These are phyloP conservation scores for Neoarius graeffei DNA, from an alignment of 2,113 vertebrate species.

Conservation along the genomic window DNA sequence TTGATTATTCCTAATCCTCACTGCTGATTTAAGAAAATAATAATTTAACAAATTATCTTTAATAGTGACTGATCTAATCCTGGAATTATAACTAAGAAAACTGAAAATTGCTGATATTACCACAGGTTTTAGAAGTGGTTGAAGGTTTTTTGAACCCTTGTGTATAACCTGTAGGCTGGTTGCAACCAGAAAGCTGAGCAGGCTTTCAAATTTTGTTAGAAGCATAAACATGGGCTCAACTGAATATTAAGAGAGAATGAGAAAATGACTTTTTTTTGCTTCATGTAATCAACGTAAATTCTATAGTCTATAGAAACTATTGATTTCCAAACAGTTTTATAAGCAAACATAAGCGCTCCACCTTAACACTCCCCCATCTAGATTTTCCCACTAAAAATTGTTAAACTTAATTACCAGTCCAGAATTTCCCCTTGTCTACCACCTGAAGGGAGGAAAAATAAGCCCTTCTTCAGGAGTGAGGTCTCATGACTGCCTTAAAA, in stretches of 20 bases:
- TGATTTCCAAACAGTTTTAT: conserved; percentile 33
- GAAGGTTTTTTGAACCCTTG: not conserved
- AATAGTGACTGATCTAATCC: not conserved
- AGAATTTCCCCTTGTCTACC: conserved; percentile 64
- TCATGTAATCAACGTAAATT: conserved; percentile 70
- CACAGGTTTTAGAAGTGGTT: not conserved
- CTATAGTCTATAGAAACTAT: conserved; percentile 56
- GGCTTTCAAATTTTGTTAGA: not conserved
- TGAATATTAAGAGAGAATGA: not conserved
- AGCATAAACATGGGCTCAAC: not conserved
- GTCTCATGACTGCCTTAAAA: conserved; percentile 2
- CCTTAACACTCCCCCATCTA: not conserved
- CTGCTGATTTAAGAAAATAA: not conserved
- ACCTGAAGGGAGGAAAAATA: conserved; percentile 34
- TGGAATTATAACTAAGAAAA: not conserved
- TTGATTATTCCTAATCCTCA: not conserved
- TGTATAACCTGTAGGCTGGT: not conserved
- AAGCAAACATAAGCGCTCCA: conserved; percentile 59
- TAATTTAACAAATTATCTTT: not conserved
- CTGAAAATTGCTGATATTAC: not conserved
- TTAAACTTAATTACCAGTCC: conserved; percentile 45
- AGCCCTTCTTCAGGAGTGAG: conserved; percentile 31
- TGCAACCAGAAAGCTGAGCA: not conserved
- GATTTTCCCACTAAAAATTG: conserved; percentile 53
- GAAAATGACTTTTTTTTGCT: conserved; percentile 15